A percentile compares a stretch with the other conserved stretches of the same genome.
These are phyloP conservation scores for Pachypanchax playfairii DNA, from an alignment of 2,113 vertebrate genomes.

Conservation along the genomic window DNA sequence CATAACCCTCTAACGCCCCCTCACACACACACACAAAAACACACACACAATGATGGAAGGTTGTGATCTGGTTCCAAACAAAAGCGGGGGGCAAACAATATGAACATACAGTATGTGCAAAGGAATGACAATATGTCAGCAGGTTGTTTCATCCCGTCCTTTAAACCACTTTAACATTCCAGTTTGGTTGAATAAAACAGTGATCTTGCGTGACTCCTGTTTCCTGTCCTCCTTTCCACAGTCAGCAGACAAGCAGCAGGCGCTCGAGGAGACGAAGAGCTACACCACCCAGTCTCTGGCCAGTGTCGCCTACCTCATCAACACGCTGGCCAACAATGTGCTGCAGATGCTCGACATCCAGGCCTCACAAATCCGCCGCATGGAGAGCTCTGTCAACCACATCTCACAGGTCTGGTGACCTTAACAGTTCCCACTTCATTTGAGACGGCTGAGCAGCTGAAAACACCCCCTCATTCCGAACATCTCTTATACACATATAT, in stretches of 20 bases:
- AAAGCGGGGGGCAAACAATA: too few relatives aligned
- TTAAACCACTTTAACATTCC: too few relatives aligned
- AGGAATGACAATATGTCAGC: too few relatives aligned
- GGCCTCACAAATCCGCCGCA: constrained; percentile 94
- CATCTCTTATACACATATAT: too few relatives aligned
- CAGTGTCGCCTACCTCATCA: constrained; percentile 97
- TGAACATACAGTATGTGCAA: too few relatives aligned
- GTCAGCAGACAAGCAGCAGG: constrained; percentile 92
- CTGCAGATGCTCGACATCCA: constrained; percentile 98
- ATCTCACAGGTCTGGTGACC: constrained; percentile 89
- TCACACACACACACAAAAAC: too few relatives aligned
- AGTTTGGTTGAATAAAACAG: constrained; percentile 2
- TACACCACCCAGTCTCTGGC: constrained; percentile 97
- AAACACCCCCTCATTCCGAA: background rate
- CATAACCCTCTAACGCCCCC: background rate
- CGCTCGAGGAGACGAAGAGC: constrained; percentile 97
- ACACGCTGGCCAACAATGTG: constrained; percentile 98
- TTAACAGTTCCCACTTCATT: background rate
- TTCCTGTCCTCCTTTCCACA: constrained; percentile 46
- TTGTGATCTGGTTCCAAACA: too few relatives aligned
- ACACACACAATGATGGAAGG: too few relatives aligned
- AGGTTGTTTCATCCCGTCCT: too few relatives aligned
- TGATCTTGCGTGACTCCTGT: constrained; percentile 6
- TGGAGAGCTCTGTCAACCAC: constrained; percentile 98
- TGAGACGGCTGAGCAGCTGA: background rate